These are phyloP conservation scores for Clavelina lepadiformis DNA, from an alignment of 23 tunicate species.

Conservation along the genomic window DNA sequence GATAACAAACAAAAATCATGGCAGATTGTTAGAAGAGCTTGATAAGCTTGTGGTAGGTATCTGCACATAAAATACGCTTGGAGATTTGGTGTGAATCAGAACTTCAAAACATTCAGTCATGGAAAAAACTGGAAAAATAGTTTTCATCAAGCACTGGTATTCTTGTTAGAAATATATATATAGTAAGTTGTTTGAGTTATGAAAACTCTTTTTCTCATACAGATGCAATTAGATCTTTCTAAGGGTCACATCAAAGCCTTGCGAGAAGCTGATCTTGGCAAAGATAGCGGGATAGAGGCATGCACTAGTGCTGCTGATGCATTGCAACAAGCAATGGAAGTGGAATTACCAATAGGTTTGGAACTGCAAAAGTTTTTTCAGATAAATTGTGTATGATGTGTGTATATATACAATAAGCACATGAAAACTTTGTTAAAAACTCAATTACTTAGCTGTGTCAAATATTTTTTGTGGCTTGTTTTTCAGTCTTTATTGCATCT, in stretches of 20 bases:
- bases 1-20: slow-evolving; percentile 88
- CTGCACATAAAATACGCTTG: too few species aligned
- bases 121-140: too few species aligned
- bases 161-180: too few species aligned
- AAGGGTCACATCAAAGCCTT: slow-evolving; percentile 92
- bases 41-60: slow-evolving; percentile 78
- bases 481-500: background rate
- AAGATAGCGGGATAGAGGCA: slow-evolving; percentile 84
- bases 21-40: slow-evolving; percentile 51
- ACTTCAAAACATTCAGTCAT: too few species aligned
- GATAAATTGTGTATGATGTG: background rate
- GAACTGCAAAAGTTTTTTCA: background rate
- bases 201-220: slow-evolving; percentile 1
- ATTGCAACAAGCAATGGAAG: slow-evolving; percentile 88
- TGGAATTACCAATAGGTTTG: slow-evolving; percentile 82
- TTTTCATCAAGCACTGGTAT: too few species aligned
- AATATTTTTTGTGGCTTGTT: too few species aligned
- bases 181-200: too few species aligned
- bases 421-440: background rate
- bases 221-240: slow-evolving; percentile 90
- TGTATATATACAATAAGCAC: background rate
- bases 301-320: slow-evolving; percentile 96
- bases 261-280: slow-evolving; percentile 63
- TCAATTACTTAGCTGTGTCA: slow-evolving; percentile 1
- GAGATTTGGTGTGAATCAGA: too few species aligned